Percentiles rank a stretch among this genome's conserved stretches.
Evolutionary conservation across 2,888 invertebrate genomes (phyloP).

Genomic region (Melieria crassipennis): DNA sequence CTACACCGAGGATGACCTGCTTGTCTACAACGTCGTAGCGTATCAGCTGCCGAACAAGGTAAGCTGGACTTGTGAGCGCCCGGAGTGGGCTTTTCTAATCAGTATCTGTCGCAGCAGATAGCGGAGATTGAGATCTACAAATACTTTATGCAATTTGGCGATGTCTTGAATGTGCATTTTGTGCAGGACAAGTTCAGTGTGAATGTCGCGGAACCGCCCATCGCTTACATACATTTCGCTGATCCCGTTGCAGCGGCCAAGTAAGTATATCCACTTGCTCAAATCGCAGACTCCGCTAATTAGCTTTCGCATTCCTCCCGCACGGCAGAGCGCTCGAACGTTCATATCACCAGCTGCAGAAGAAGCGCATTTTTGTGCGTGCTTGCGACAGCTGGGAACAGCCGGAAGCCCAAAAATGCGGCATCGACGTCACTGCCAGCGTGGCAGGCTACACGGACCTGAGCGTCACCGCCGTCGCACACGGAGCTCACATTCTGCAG

Average conservation of each 20-base stretch:
- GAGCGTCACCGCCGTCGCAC: conserved; percentile 8
- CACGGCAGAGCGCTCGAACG: conserved; percentile 16
- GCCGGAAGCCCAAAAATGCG: conserved; percentile 27
- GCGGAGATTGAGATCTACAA: conserved; percentile 22
- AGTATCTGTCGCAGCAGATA: conserved; percentile 10
- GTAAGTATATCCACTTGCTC: conserved; percentile 18
- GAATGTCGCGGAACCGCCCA: conserved; percentile 19
- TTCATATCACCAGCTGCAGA: conserved; percentile 18
- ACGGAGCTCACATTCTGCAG: conserved; percentile 16
- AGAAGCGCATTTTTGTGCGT: conserved; percentile 27
- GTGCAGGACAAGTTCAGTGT: conserved; percentile 19
- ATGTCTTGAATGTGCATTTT: conserved; percentile 26
- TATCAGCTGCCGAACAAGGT: conserved; percentile 35
- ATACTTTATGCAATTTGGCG: conserved; percentile 35
- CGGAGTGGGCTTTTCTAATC: background rate
- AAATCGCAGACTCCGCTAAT: too few species aligned
- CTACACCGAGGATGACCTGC: conserved; percentile 32
- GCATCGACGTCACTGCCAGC: conserved; percentile 15
- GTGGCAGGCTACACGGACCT: conserved; percentile 21
- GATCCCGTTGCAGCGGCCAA: conserved; percentile 32
- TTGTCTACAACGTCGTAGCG: conserved; percentile 35
- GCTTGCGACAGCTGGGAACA: conserved; percentile 41
- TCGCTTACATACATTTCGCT: conserved; percentile 30
- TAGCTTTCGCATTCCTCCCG: too few species aligned
- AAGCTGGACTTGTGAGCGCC: background rate